Percentiles rank a stretch among this genome's conserved stretches.
These are phyloP conservation scores for Drosophila repletoides DNA, from an alignment of 1,140 invertebrate species.

Conservation along the genomic window DNA sequence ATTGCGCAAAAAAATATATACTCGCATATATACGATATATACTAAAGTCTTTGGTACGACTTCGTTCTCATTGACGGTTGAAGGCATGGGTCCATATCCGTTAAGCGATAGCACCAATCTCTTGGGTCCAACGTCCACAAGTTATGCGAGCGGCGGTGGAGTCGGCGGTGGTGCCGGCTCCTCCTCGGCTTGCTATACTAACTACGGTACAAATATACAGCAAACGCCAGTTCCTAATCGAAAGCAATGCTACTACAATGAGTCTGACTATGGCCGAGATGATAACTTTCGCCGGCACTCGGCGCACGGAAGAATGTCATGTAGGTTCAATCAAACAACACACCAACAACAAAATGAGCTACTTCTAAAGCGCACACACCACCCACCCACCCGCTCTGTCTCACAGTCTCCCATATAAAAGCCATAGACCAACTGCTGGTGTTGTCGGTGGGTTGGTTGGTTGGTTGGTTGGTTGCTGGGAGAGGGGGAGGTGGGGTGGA, in stretches of 20 bases:
- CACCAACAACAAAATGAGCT: conserved; percentile 25
- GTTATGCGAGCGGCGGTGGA: conserved; percentile 37
- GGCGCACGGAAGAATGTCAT: conserved; percentile 82
- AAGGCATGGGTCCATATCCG: conserved; percentile 83
- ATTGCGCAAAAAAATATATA: conserved; percentile 14
- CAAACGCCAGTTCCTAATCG: conserved; percentile 80
- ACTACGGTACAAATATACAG: conserved; percentile 81
- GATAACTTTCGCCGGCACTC: conserved; percentile 79
- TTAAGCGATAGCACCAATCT: conserved; percentile 82
- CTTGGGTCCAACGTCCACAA: conserved; percentile 74
- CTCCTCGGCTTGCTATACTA: conserved; percentile 74
- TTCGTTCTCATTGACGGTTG: conserved; percentile 82
- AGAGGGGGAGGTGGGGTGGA: too few relatives aligned
- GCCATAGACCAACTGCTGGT: conserved; percentile 12
- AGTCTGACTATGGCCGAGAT: conserved; percentile 68
- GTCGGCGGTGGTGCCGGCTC: conserved; percentile 34
- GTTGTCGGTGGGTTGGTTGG: too few relatives aligned
- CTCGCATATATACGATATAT: conserved; percentile 26
- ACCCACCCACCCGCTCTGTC: conserved; percentile 6
- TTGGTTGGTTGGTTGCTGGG: too few relatives aligned
- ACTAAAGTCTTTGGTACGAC: conserved; percentile 82
- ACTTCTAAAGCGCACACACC: background rate
- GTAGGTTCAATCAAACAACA: conserved; percentile 55
- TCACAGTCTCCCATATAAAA: conserved; percentile 37
- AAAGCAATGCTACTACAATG: conserved; percentile 77